These are phyloP conservation scores for Triplophysa dalaica DNA, from an alignment of 2,113 vertebrate species.

Conservation along the genomic window DNA sequence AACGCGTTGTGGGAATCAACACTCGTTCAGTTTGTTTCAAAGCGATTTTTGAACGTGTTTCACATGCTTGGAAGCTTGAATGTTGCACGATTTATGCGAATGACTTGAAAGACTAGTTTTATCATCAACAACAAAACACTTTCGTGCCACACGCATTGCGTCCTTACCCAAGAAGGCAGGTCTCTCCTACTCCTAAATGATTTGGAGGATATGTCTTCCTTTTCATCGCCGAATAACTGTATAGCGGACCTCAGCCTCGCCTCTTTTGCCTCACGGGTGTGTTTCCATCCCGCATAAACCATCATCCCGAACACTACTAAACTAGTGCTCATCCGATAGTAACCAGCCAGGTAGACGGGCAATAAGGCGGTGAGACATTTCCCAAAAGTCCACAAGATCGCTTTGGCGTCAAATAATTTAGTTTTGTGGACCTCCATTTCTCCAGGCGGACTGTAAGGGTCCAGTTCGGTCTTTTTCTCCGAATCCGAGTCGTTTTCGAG, in stretches of 20 bases:
- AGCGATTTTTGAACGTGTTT: neutral
- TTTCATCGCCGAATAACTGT: constrained; percentile 72
- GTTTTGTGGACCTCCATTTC: constrained; percentile 20
- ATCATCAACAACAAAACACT: neutral
- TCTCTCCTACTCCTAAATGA: constrained; percentile 73
- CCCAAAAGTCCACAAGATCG: constrained; percentile 80
- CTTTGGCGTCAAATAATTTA: constrained; percentile 66
- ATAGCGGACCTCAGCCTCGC: constrained; percentile 76
- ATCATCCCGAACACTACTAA: constrained; percentile 82
- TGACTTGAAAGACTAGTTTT: neutral
- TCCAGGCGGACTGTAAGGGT: constrained; percentile 34
- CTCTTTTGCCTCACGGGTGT: constrained; percentile 79
- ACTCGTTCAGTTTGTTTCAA: neutral
- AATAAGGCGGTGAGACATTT: constrained; percentile 82
- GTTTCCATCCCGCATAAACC: constrained; percentile 87
- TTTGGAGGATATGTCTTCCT: constrained; percentile 64
- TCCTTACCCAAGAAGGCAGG: constrained; percentile 83
- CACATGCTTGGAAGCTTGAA: neutral
- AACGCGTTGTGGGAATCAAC: neutral
- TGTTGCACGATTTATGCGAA: neutral
- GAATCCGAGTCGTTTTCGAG: constrained; percentile 18
- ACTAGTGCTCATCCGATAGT: constrained; percentile 82
- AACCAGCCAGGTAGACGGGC: constrained; percentile 85
- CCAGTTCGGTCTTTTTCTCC: constrained; percentile 35
- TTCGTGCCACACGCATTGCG: neutral